Conservation (phyloP, 64 coral and sea anemone genomes). For the Astreopora myriophthalma region DNA sequence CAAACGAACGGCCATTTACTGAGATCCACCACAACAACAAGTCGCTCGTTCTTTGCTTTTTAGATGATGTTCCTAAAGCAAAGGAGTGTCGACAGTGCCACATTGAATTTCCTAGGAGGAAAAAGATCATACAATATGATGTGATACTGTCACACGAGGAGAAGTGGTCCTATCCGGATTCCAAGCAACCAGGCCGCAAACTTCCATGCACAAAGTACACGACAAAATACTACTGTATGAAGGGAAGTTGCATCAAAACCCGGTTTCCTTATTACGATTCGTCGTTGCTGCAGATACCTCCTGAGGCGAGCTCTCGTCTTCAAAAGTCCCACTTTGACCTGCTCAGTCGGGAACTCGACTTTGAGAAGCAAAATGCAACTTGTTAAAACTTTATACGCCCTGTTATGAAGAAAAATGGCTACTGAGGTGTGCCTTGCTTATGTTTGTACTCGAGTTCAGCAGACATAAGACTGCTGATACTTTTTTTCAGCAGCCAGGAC, state of each 20-base stretch:
- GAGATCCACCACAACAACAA: conserved; percentile 67
- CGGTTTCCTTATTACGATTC: conserved; percentile 35
- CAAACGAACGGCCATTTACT: conserved; percentile 5
- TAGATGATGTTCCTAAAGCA: not conserved
- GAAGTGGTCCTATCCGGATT: conserved; percentile 44
- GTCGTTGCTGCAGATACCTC: not conserved
- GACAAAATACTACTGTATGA: conserved; percentile 37
- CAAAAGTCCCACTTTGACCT: not conserved
- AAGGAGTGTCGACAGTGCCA: conserved; percentile 37
- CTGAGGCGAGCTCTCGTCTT: not conserved
- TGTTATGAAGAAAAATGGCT: too few species aligned
- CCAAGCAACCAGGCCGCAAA: not conserved
- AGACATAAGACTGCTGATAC: too few species aligned
- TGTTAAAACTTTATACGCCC: too few species aligned
- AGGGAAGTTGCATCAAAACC: not conserved
- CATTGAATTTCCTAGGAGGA: conserved; percentile 29
- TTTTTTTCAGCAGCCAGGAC: too few species aligned
- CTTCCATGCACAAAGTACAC: conserved; percentile 41
- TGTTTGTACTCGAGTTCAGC: too few species aligned
- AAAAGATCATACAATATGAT: conserved; percentile 18
- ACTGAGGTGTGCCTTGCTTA: too few species aligned
- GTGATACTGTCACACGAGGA: conserved; percentile 27
- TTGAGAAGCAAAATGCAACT: not conserved
- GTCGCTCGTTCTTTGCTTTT: conserved; percentile 22
- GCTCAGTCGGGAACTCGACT: not conserved